Conservation (phyloP, 2,888 invertebrate species). For the Plagiodera versicolora region DNA sequence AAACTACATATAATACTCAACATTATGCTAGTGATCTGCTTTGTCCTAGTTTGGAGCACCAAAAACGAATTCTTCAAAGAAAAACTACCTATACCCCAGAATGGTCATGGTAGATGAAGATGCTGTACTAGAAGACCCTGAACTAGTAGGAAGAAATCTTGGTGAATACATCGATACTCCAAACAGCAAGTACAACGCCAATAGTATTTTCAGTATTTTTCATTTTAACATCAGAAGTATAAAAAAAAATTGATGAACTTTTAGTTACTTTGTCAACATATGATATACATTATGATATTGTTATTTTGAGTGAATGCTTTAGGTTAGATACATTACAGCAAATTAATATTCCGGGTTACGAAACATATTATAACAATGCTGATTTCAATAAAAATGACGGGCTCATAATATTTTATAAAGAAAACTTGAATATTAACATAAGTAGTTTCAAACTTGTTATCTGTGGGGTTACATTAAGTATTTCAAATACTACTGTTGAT, state of each 20-base stretch:
- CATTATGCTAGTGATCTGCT: constrained; percentile 7
- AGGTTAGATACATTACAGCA: constrained; percentile 14
- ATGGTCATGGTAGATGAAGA: constrained; percentile 7
- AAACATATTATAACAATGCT: constrained; percentile 17
- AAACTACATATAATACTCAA: background rate
- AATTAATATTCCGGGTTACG: constrained; percentile 15
- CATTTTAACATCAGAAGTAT: constrained; percentile 15
- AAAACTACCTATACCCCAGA: constrained; percentile 5
- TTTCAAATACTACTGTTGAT: constrained; percentile 15
- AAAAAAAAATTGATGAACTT: constrained; percentile 8
- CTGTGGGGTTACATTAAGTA: constrained; percentile 15
- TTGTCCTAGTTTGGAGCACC: constrained; percentile 7
- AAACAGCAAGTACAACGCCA: constrained; percentile 16
- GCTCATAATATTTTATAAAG: constrained; percentile 12
- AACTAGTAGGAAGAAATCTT: constrained; percentile 16
- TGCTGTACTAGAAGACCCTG: constrained; percentile 8
- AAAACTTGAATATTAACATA: constrained; percentile 13
- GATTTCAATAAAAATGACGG: constrained; percentile 16
- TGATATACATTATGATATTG: constrained; percentile 15
- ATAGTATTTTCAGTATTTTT: constrained; percentile 16
- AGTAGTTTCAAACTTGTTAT: constrained; percentile 15
- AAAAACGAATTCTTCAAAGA: background rate
- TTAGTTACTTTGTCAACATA: constrained; percentile 11
- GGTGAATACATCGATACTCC: constrained; percentile 16
- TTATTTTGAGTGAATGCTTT: constrained; percentile 12